phyloP scores from a whole-genome alignment of 2,113 vertebrate species.

The Craseonycteris thonglongyai region DNA sequence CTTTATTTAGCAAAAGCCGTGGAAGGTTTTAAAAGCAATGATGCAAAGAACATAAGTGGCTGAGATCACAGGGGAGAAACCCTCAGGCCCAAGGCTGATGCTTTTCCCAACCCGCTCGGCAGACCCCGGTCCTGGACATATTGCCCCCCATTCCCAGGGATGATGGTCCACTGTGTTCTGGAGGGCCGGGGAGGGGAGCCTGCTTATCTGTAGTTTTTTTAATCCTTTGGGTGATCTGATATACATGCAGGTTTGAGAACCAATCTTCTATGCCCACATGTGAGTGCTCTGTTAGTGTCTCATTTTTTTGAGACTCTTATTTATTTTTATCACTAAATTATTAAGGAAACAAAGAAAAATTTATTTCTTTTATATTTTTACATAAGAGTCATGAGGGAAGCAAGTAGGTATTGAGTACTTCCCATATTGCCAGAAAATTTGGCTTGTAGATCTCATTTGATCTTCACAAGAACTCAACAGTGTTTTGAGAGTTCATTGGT shows the following conservation, averaged over 20 bases:
- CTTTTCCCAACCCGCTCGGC: background rate
- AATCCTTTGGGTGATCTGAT: background rate
- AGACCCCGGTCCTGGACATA: background rate
- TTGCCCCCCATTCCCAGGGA: background rate
- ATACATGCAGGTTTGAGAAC: background rate
- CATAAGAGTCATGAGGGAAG: background rate
- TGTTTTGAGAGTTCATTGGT: background rate
- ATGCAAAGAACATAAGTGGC: background rate
- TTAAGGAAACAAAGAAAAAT: background rate
- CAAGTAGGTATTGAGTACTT: background rate
- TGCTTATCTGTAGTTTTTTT: background rate
- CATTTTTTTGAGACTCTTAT: background rate
- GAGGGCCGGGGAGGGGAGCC: background rate
- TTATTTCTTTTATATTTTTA: background rate
- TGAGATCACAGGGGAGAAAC: background rate
- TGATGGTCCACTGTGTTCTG: background rate
- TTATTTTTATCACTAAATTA: conserved; percentile 19
- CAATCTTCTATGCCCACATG: background rate
- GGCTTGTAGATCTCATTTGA: background rate
- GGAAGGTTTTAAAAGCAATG: conserved; percentile 33
- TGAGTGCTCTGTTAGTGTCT: background rate
- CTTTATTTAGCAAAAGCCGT: conserved; percentile 61
- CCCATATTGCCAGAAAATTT: background rate
- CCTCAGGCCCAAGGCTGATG: background rate
- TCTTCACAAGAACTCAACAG: background rate